Conservation (phyloP, 2,797 vertebrate species). For the Spinus olivaceus region DNA sequence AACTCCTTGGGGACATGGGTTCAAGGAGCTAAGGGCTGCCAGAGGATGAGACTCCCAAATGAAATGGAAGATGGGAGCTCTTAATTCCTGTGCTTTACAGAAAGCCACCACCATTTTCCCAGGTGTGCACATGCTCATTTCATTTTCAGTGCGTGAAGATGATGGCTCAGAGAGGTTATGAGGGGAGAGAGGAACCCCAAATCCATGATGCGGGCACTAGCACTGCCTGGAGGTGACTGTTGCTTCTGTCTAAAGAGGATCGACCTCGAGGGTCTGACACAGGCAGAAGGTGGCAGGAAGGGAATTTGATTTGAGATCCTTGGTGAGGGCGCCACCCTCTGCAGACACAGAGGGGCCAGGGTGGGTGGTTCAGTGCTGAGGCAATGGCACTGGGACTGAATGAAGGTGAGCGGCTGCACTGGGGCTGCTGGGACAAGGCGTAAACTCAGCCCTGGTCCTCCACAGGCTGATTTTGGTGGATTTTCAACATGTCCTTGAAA, state of each 20-base stretch:
- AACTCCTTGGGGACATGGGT: not conserved
- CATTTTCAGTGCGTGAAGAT: not conserved
- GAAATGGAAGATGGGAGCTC: not conserved
- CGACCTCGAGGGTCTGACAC: rapidly evolving
- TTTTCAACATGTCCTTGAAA: not conserved
- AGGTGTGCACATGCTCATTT: not conserved
- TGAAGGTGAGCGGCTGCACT: not conserved
- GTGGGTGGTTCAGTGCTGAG: rapidly evolving
- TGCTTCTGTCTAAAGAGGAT: not conserved
- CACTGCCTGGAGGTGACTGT: not conserved
- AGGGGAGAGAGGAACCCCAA: not conserved
- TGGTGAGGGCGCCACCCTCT: not conserved
- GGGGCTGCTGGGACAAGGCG: rapidly evolving
- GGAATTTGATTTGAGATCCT: not conserved
- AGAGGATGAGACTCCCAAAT: not conserved
- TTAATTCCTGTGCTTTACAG: not conserved
- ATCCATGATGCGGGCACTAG: too few species aligned
- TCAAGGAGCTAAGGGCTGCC: not conserved
- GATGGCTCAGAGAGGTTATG: not conserved
- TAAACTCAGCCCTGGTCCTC: not conserved
- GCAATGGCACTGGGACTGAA: rapidly evolving
- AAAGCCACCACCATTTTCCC: not conserved
- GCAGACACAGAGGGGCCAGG: rapidly evolving
- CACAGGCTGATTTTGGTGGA: not conserved
- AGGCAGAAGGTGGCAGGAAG: rapidly evolving